Evolutionary conservation across 2,888 invertebrate genomes (phyloP), one percentile per base, ranked within the genome.

Genomic region (Leptinotarsa peninsularis): DNA sequence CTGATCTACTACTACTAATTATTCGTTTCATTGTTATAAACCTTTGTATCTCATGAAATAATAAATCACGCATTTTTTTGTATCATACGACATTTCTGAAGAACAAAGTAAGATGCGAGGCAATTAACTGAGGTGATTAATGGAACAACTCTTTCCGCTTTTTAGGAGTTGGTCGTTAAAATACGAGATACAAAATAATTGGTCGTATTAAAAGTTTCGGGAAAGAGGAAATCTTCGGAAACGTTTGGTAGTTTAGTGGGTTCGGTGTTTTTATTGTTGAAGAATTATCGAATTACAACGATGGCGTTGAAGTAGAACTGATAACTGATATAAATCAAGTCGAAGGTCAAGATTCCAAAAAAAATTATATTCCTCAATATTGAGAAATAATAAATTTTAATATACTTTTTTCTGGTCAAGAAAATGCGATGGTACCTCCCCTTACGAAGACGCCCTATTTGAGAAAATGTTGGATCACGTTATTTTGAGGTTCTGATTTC

Each of bases 71-170:
- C n/a, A n/a, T 13, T 63, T 63, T 33, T 63, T 43, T 69, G 33
- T 56, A 33, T 15, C 18, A 10, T 15, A 68, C 18, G 52, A 68
- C 50, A 49, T n/a, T n/a, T 43, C 54, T 15, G 27, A 69, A 69
- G 56, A 69, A 54, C 56, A 15, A 23, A 54, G 23, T 52, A 69
- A 73, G 54, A 69, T 73, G 60, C 67, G 17, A 18, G 60, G 68
- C 69, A 73, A 73, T 73, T 69, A 73, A 49, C 43, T 54, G 52
- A 5, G 49, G n/a, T 66, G 73, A 69, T 73, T 66, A 73, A 69
- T 73, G 69, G 54, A 73, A 23, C 27, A 63, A 73, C 60, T 73
- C 68, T 43, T 73, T 68, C 17, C 43, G 49, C 17, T 60, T 23
- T 52, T 63, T 63, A 18, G 17, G 66, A 66, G 50, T 49, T 63